These are phyloP conservation scores for Bombyx mandarina DNA, from an alignment of 1,140 invertebrate species.

Conservation along the genomic window DNA sequence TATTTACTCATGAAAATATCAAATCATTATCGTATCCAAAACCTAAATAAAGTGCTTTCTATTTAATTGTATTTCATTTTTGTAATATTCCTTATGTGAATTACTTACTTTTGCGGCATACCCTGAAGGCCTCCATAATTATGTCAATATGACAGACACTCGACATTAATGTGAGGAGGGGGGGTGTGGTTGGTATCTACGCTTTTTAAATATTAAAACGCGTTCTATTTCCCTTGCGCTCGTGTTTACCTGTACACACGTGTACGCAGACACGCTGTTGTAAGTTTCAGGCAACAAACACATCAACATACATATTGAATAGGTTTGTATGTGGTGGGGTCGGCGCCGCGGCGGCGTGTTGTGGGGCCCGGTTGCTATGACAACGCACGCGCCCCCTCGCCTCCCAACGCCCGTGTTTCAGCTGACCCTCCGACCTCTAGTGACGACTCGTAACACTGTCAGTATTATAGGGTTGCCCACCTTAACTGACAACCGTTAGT, in stretches of 20 bases:
- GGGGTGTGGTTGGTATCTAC: neutral
- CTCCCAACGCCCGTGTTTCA: conserved; percentile 30
- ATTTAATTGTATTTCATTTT: too few relatives aligned
- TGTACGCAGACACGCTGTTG: conserved; percentile 14
- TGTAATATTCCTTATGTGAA: too few relatives aligned
- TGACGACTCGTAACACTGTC: conserved; percentile 47
- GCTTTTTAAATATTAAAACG: conserved; percentile 44
- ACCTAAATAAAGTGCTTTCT: too few relatives aligned
- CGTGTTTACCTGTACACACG: conserved; percentile 27
- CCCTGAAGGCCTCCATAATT: neutral
- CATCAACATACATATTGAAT: conserved; percentile 52
- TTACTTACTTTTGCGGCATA: too few relatives aligned
- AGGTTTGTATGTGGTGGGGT: conserved; percentile 32
- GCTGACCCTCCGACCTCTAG: conserved; percentile 58
- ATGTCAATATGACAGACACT: conserved; percentile 1
- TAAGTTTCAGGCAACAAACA: conserved; percentile 46
- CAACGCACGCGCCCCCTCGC: conserved; percentile 32
- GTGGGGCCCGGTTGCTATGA: conserved; percentile 56
- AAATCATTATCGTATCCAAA: too few relatives aligned
- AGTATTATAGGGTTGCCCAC: conserved; percentile 39
- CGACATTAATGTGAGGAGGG: neutral
- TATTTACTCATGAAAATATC: too few relatives aligned
- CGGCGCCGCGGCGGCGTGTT: conserved; percentile 64
- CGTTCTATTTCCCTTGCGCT: conserved; percentile 29
- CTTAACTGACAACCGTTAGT: conserved; percentile 3